Evolutionary conservation across 37 sponge, comb jelly and placozoan genomes (phyloP), one percentile per base, ranked within the genome.

Genomic region (Agelas oroides): DNA sequence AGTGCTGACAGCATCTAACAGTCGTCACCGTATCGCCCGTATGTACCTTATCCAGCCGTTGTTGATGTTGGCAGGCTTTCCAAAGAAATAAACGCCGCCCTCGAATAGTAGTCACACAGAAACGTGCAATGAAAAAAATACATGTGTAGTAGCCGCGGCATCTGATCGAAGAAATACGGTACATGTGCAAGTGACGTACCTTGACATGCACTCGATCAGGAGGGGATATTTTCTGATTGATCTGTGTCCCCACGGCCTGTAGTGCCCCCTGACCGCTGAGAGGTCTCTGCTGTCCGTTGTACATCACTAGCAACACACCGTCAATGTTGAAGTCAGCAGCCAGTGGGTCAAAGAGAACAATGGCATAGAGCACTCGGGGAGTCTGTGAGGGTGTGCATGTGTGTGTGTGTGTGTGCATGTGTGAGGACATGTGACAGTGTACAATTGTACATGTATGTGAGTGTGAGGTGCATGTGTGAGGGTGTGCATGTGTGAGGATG

Each of bases 301-400:
- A 70, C 36, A 12, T 37, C 23, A 89, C 73, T 19, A 78, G 57
- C 54, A 46, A 32, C 1, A 37, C 79, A 0, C 54, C 80, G 5
- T 21, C 54, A 0, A 94, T 46, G 64, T 40, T 38, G 63, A 84
- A 94, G 61, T 78, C 86, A 16, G 84, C 17, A 21, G 34, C 34
- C 27, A 89, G 80, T 18, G 76, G 31, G 62, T 91, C 95, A 79
- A 87, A 87, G 21, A 94, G 71, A 0, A 84, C 92, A 0, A 94
- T 86, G 58, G 87, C 84, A 13, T 76, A 40, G 27, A 93, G 73
- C 37, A 52, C 52, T 17, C 52, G 15, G 18, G 70, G 71, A 20
- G 59, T 56, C 40, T 28, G 59, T 3, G 56, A 2, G 54, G 6
- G 53, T 79, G 68, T 65, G 80, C 24, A 24, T 77, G 62, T 60